Percentiles rank a stretch among this genome's conserved stretches.
phyloP scores from a whole-genome alignment of 2,113 vertebrate species.

The Pomatostomus ruficeps region DNA sequence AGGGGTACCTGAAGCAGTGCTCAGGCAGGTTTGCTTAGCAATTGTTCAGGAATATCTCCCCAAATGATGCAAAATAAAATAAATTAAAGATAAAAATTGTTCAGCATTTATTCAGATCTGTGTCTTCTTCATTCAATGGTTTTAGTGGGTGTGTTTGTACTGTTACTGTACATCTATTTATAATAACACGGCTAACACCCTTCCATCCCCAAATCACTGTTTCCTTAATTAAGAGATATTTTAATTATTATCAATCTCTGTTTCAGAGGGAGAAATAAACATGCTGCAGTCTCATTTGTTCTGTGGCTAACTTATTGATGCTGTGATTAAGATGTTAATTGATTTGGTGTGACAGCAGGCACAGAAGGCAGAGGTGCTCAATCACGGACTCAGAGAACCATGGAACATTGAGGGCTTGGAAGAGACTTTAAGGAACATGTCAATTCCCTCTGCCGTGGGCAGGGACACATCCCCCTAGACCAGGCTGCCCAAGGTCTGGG shows the following conservation, averaged over 20 bases:
- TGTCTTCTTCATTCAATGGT: not conserved
- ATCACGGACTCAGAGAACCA: not conserved
- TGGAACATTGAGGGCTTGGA: not conserved
- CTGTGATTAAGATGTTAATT: not conserved
- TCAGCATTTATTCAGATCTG: not conserved
- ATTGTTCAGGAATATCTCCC: not conserved
- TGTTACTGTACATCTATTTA: rapidly evolving
- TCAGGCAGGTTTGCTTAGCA: not conserved
- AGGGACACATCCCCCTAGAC: not conserved
- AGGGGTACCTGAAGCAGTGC: not conserved
- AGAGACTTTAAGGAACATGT: not conserved
- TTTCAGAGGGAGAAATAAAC: not conserved
- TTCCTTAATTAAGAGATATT: not conserved
- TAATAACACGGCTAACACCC: not conserved
- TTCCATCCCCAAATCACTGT: not conserved
- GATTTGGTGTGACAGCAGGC: not conserved
- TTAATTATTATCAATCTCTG: not conserved
- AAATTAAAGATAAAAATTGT: not conserved
- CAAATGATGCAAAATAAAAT: not conserved
- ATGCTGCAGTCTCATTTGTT: not conserved
- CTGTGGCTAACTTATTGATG: not conserved
- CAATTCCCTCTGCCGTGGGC: not conserved
- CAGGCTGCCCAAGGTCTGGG: not conserved
- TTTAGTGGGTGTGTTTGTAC: not conserved
- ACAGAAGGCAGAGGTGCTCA: not conserved